A percentile compares a stretch with the other conserved stretches of the same genome.
Conservation (phyloP, 1,140 invertebrate genomes). For the Oncopodura yosiiana region DNA sequence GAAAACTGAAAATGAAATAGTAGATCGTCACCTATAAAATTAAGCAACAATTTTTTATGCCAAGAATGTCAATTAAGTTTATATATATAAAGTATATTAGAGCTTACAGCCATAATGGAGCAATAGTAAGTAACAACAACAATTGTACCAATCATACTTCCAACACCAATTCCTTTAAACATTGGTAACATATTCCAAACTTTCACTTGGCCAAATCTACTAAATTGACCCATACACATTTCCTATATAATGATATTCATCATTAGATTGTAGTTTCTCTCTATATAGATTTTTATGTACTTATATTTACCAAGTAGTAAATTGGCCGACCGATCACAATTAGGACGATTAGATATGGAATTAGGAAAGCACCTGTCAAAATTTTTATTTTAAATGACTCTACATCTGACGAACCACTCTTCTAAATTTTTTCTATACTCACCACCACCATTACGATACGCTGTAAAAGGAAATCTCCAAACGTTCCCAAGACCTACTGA, state of each 20-base stretch:
- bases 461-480: conserved; percentile 48
- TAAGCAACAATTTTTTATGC: conserved; percentile 33
- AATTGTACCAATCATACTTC: conserved; percentile 38
- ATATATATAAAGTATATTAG: conserved; percentile 41
- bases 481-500: conserved; percentile 43
- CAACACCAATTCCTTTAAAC: conserved; percentile 42
- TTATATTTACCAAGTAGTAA: conserved; percentile 37
- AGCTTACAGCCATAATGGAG: conserved; percentile 40
- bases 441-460: conserved; percentile 45
- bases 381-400: not conserved
- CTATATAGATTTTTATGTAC: too few relatives aligned
- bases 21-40: conserved; percentile 32
- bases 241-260: too few relatives aligned
- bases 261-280: too few relatives aligned
- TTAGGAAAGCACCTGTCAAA: conserved; percentile 18
- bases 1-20: conserved; percentile 25
- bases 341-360: conserved; percentile 20
- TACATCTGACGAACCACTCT: too few relatives aligned
- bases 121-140: conserved; percentile 41
- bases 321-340: conserved; percentile 22
- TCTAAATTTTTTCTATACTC: too few relatives aligned
- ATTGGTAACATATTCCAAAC: conserved; percentile 40
- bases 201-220: conserved; percentile 39
- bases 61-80: not conserved
- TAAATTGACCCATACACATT: conserved; percentile 46